Evolutionary conservation across 2,113 vertebrate species (phyloP).

Genomic region (Aleadryas rufinucha): DNA sequence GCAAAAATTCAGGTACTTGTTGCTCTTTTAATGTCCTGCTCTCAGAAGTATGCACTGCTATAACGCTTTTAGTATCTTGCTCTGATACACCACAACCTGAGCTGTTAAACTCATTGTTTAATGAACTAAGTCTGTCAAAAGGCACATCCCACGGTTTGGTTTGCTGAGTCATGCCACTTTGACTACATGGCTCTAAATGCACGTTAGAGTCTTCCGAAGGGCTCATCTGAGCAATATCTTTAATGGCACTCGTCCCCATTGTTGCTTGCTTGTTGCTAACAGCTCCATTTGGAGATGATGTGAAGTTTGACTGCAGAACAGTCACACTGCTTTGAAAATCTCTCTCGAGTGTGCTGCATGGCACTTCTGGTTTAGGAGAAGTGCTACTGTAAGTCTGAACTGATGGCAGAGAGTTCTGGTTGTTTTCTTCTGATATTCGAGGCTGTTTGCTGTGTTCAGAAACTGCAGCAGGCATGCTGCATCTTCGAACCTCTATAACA

Average conservation of each 20-base stretch:
- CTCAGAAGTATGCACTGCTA: constrained; percentile 52
- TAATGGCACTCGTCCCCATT: constrained; percentile 41
- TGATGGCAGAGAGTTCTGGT: background rate
- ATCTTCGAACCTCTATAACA: constrained; percentile 74
- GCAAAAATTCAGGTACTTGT: constrained; percentile 55
- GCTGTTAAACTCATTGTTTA: constrained; percentile 54
- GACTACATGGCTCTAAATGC: constrained; percentile 58
- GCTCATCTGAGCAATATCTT: constrained; percentile 17
- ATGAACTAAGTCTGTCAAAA: constrained; percentile 61
- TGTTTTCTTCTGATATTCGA: constrained; percentile 74
- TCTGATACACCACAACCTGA: constrained; percentile 52
- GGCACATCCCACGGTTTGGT: constrained; percentile 66
- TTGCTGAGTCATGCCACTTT: constrained; percentile 50
- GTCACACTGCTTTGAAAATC: constrained; percentile 33
- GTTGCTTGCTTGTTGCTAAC: constrained; percentile 62
- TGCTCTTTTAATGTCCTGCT: constrained; percentile 66
- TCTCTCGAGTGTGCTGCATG: constrained; percentile 58
- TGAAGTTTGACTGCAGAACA: constrained; percentile 53
- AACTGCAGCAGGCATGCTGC: constrained; percentile 67
- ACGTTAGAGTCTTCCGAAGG: constrained; percentile 34
- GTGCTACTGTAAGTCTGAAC: constrained; percentile 31
- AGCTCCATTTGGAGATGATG: constrained; percentile 42
- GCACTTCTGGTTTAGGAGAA: constrained; percentile 72
- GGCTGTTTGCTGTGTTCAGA: constrained; percentile 71
- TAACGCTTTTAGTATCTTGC: constrained; percentile 44